Evolutionary conservation across 2,113 vertebrate species (phyloP).

Genomic region (Vidua chalybeata): DNA sequence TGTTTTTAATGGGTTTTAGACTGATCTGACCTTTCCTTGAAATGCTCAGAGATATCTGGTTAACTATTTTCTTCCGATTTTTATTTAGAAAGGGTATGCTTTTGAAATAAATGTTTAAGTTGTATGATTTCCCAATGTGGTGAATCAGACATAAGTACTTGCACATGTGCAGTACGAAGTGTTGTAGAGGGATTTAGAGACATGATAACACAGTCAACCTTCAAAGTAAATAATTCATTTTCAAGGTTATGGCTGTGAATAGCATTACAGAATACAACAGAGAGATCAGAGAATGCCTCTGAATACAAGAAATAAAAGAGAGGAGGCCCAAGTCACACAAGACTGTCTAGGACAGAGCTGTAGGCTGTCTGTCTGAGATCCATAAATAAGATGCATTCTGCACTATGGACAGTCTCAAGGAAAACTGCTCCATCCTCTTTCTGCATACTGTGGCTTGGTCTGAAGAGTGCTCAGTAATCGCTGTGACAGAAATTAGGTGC

Average conservation of each 20-base stretch:
- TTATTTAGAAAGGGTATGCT: not conserved
- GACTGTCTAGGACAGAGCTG: not conserved
- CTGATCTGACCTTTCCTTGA: not conserved
- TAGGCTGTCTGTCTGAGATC: not conserved
- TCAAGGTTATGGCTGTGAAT: not conserved
- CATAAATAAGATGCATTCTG: not conserved
- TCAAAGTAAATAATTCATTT: slow-evolving; percentile 20
- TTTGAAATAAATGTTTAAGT: not conserved
- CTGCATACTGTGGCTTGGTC: fast-evolving
- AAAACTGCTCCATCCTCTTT: not conserved
- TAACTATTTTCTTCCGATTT: not conserved
- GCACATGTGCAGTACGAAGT: not conserved
- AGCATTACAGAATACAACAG: not conserved
- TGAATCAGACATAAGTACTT: not conserved
- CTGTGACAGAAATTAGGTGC: not conserved
- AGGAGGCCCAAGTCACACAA: not conserved
- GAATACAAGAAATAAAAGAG: not conserved
- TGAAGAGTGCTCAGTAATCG: not conserved
- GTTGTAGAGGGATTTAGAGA: not conserved
- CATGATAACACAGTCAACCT: not conserved
- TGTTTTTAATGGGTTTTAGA: not conserved
- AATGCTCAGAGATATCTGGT: not conserved
- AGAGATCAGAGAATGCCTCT: not conserved
- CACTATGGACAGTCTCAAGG: not conserved
- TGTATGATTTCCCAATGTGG: fast-evolving